Evolutionary conservation across 2,113 vertebrate genomes (phyloP).

Genomic region (Gorsachius goisagi): DNA sequence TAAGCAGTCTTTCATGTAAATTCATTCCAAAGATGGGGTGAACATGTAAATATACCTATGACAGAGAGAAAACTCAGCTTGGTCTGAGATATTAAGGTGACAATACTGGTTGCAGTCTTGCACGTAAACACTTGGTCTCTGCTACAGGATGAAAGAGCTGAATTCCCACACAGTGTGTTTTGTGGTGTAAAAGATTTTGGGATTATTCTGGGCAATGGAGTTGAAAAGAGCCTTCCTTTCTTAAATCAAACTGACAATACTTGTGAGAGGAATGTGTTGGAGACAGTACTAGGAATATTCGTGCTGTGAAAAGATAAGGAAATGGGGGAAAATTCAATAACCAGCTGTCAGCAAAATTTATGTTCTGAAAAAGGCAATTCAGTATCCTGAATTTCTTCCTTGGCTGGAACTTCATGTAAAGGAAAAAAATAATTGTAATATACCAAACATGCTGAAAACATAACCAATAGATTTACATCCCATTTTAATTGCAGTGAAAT

Average conservation of each 20-base stretch:
- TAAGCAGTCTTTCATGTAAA: neutral
- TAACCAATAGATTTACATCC: neutral
- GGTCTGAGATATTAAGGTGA: neutral
- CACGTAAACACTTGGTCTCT: neutral
- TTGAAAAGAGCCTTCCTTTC: neutral
- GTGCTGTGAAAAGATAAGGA: neutral
- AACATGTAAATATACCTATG: neutral
- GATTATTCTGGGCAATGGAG: neutral
- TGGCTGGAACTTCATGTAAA: neutral
- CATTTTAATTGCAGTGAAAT: neutral
- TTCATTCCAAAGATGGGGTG: neutral
- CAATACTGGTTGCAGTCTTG: neutral
- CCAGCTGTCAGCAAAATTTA: neutral
- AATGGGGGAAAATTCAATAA: neutral
- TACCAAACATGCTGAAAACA: neutral
- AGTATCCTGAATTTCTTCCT: neutral
- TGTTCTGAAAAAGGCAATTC: neutral
- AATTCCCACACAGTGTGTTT: neutral
- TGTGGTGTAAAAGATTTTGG: neutral
- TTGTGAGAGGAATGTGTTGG: conserved; percentile 1
- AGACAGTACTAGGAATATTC: neutral
- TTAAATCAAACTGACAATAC: neutral
- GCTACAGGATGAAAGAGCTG: neutral
- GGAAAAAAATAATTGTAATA: neutral
- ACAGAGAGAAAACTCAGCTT: neutral